These are phyloP conservation scores for Euleptes europaea DNA, from an alignment of 2,113 vertebrate species.

Conservation along the genomic window DNA sequence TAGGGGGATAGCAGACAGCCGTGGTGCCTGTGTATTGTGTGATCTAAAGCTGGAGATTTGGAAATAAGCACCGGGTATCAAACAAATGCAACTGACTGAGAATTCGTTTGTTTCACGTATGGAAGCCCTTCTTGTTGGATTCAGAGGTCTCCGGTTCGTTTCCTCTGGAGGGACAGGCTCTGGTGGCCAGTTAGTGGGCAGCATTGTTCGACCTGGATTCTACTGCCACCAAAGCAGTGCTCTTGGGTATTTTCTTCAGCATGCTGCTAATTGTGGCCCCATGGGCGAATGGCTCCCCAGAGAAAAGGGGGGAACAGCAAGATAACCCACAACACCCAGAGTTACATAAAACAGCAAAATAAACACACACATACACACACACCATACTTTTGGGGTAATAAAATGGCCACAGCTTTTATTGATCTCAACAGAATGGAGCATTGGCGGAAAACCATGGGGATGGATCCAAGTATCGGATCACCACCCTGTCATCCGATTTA, in stretches of 20 bases:
- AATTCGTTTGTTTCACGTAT: neutral
- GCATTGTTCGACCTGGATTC: neutral
- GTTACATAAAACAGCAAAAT: too few relatives aligned
- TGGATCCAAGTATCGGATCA: too few relatives aligned
- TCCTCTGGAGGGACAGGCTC: neutral
- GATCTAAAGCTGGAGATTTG: neutral
- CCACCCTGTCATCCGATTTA: too few relatives aligned
- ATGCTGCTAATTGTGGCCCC: neutral
- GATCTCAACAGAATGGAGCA: too few relatives aligned
- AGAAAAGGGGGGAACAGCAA: too few relatives aligned
- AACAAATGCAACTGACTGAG: neutral
- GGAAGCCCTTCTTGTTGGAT: rapidly evolving
- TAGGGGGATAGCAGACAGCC: neutral
- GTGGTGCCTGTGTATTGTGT: rapidly evolving
- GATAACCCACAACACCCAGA: too few relatives aligned
- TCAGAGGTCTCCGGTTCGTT: rapidly evolving
- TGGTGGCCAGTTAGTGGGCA: neutral
- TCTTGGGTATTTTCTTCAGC: neutral
- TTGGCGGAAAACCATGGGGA: too few relatives aligned
- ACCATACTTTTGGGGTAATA: too few relatives aligned
- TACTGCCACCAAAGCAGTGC: neutral
- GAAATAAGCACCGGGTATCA: neutral
- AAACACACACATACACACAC: too few relatives aligned
- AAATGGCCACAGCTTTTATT: too few relatives aligned
- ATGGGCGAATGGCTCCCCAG: too few relatives aligned